Conservation (phyloP, 2,888 invertebrate genomes). For the Euplexia lucipara region DNA sequence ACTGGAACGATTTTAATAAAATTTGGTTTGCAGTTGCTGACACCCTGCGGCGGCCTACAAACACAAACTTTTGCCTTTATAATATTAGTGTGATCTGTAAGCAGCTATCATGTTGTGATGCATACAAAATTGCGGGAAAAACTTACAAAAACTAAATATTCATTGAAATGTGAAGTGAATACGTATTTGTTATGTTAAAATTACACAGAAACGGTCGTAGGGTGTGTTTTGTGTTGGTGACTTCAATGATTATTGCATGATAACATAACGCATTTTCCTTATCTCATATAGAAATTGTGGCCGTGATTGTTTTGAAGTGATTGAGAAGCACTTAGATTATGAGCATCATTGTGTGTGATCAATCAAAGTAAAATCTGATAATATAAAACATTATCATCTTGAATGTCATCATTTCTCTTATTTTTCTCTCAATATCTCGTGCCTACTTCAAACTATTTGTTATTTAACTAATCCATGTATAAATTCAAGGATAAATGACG, state of each 20-base stretch:
- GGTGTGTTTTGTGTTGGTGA: no score
- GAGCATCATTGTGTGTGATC: conserved; percentile 28
- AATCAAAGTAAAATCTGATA: conserved; percentile 35
- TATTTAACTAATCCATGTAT: neutral
- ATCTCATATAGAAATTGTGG: conserved; percentile 21
- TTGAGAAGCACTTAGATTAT: conserved; percentile 13
- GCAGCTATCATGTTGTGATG: neutral
- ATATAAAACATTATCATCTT: conserved; percentile 26
- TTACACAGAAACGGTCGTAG: no score
- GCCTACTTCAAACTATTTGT: neutral
- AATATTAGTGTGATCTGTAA: no score
- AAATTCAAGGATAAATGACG: conserved; percentile 31
- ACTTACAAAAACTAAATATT: neutral
- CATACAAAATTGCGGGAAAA: neutral
- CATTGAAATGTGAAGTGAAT: neutral
- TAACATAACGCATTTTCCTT: conserved; percentile 16
- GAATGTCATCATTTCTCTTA: conserved; percentile 15
- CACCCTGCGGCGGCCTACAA: no score
- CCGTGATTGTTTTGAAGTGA: conserved; percentile 9
- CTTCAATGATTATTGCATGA: neutral
- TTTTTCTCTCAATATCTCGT: neutral
- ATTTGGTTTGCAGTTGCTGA: no score
- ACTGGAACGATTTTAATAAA: no score
- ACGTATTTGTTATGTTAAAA: neutral
- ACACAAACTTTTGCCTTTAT: no score